These are phyloP conservation scores for Ochropleura plecta DNA, from an alignment of 2,888 invertebrate species.

Conservation along the genomic window DNA sequence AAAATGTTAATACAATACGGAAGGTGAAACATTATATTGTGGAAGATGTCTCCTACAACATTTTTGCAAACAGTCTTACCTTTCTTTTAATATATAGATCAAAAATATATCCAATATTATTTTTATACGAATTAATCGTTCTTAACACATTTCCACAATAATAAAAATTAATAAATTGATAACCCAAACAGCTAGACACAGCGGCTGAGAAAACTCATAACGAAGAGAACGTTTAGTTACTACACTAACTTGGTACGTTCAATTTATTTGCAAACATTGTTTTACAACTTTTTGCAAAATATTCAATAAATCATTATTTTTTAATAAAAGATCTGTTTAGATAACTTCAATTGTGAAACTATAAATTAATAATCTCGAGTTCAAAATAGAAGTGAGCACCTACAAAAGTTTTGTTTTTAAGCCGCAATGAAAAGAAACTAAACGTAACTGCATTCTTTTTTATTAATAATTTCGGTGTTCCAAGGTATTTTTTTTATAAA, in stretches of 20 bases:
- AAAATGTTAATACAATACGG: conserved; percentile 57
- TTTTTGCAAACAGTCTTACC: conserved; percentile 51
- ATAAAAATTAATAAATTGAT: conserved; percentile 67
- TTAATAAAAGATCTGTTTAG: not conserved
- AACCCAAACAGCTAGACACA: conserved; percentile 83
- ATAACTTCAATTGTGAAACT: not conserved
- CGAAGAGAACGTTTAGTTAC: conserved; percentile 80
- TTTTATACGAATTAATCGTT: conserved; percentile 62
- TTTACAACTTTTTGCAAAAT: not conserved
- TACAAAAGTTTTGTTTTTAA: not conserved
- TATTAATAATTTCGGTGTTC: not conserved
- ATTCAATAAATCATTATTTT: not conserved
- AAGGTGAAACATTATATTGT: conserved; percentile 43
- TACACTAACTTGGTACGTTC: conserved; percentile 36
- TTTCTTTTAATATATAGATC: conserved; percentile 30
- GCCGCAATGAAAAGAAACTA: conserved; percentile 10
- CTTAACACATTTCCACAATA: conserved; percentile 68
- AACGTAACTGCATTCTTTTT: conserved; percentile 31
- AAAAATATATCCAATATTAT: conserved; percentile 47
- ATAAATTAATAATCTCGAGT: not conserved
- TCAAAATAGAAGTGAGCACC: not conserved
- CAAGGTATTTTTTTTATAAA: conserved; percentile 12
- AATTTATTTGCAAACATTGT: conserved; percentile 1
- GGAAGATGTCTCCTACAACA: conserved; percentile 32
- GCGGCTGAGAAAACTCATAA: conserved; percentile 87